Evolutionary conservation across 2,797 vertebrate species (phyloP), one percentile per base, ranked within the genome.

Genomic region (Botia kubotai): DNA sequence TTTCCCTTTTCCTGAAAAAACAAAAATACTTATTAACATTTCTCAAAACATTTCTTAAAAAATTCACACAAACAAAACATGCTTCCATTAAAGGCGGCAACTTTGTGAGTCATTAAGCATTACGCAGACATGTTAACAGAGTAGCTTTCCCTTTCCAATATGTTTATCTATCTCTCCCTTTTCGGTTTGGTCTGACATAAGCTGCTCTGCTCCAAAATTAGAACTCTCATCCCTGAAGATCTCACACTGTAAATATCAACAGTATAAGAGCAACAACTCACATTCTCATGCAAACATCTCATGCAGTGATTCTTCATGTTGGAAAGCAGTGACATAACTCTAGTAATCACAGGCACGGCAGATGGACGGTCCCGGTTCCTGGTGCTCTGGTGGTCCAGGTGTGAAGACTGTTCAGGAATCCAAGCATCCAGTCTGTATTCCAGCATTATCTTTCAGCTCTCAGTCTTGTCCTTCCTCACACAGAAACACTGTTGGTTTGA

Each of bases 401-500:
- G 50, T 78, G 84, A 83, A 81, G 52, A 46, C 10, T 70, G 33
- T 85, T 26, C 36, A 82, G 52, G 68, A 68, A 50, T 73, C 72
- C 58, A 65, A 68, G 83, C 26, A 83, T 79, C 26, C 57, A 81
- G 52, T 83, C 68, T 67, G 71, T 72, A 26, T 67, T 81, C 36
- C 72, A 60, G 68, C 79, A 81, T 55, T 36, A 75, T 73, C 72
- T 71, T 43, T 36, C 71, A 77, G 81, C 76, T 74, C 75, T 74
- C 72, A 55, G 67, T 26, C 77, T 67, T 70, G 55, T 81, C 82
- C 77, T 58, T 84, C 88, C 83, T 89, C 82, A 84, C 83, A 77
- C 68, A 83, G 84, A 72, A 86, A 85, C 50, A 72, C 89, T 78
- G 88, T 83, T 83, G 80, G 77, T 69, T 77, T 86, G 75, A 82